phyloP scores from a whole-genome alignment of 2,113 vertebrate genomes.

The Galbula dea region DNA sequence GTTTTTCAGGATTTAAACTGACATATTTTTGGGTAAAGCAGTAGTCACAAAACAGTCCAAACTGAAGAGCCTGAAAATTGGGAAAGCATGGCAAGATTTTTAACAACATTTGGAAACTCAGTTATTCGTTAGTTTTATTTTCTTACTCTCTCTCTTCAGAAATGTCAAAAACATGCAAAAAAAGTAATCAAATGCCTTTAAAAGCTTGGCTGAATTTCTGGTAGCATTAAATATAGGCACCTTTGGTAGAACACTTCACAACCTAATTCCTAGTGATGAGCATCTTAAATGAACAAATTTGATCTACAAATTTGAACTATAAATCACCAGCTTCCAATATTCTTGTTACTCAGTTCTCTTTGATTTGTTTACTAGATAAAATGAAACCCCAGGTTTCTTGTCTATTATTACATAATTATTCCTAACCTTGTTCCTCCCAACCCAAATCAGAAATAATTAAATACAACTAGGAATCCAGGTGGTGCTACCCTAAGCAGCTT shows the following conservation, averaged over 20 bases:
- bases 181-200: neutral
- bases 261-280: neutral
- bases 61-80: neutral
- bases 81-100: conserved; percentile 1
- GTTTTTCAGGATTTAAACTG: conserved; percentile 29
- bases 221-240: neutral
- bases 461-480: neutral
- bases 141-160: neutral
- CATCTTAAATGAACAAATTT: neutral
- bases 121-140: neutral
- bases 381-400: neutral
- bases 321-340: neutral
- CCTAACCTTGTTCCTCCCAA: neutral
- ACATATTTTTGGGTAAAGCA: neutral
- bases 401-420: neutral
- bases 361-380: neutral
- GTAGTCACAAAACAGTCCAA: neutral
- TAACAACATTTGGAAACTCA: neutral
- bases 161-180: neutral
- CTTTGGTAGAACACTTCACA: neutral
- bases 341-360: neutral
- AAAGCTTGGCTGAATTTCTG: neutral
- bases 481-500: neutral
- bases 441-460: neutral
- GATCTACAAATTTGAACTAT: neutral